Percentiles rank a stretch among this genome's conserved stretches.
These are phyloP conservation scores for Marmota flaviventris DNA, from an alignment of 2,113 vertebrate species.

Conservation along the genomic window DNA sequence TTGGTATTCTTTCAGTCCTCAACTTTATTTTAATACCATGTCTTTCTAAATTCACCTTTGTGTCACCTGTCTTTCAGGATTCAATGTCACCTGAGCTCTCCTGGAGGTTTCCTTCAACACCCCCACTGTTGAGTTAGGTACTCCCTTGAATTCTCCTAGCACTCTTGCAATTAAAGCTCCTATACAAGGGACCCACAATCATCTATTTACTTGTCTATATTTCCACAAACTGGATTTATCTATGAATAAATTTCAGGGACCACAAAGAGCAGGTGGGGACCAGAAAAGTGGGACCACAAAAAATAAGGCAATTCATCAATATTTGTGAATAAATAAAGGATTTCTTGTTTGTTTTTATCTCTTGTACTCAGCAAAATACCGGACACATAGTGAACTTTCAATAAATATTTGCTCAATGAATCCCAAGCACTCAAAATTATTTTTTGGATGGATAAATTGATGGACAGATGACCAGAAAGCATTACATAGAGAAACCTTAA, in stretches of 20 bases:
- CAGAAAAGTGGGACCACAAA: neutral
- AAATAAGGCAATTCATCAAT: neutral
- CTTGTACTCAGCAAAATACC: neutral
- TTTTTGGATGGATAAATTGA: neutral
- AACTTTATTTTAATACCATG: neutral
- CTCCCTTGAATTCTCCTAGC: neutral
- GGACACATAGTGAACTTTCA: neutral
- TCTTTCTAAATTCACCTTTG: neutral
- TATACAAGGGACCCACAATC: neutral
- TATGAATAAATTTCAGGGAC: neutral
- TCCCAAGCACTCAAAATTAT: neutral
- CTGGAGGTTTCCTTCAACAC: conserved; percentile 8
- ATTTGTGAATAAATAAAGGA: neutral
- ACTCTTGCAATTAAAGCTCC: neutral
- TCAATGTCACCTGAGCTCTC: neutral
- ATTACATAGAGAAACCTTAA: neutral
- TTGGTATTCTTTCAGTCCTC: neutral
- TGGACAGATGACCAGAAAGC: neutral
- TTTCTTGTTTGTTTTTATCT: neutral
- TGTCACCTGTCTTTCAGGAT: neutral
- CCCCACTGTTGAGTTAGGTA: neutral
- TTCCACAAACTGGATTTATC: neutral
- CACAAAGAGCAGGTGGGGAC: neutral
- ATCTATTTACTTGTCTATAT: neutral
- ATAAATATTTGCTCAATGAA: neutral